A percentile compares a stretch with the other conserved stretches of the same genome.
Evolutionary conservation across 2,113 vertebrate species (phyloP).

Genomic region (Nestor notabilis): DNA sequence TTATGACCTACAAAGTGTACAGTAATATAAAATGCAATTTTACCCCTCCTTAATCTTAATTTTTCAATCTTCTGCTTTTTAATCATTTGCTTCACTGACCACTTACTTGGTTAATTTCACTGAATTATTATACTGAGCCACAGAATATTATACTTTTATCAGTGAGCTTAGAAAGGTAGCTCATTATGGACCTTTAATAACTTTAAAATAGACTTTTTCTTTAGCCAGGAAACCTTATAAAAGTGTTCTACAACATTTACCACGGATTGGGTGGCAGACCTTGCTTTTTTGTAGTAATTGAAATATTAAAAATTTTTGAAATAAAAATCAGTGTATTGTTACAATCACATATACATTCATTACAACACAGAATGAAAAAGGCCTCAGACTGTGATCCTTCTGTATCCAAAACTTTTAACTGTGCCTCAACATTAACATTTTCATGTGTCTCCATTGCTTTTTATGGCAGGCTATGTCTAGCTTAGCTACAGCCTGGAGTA

Average conservation of each 20-base stretch:
- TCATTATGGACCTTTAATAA: slow-evolving; percentile 64
- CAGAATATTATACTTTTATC: slow-evolving; percentile 54
- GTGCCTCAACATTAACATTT: neutral
- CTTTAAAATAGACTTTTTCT: slow-evolving; percentile 57
- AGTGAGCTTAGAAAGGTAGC: slow-evolving; percentile 8
- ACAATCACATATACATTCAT: neutral
- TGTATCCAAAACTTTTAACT: neutral
- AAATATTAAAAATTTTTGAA: neutral
- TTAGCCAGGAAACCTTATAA: slow-evolving; percentile 25
- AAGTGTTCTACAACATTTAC: slow-evolving; percentile 57
- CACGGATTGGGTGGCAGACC: neutral
- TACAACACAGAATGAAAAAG: neutral
- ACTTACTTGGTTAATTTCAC: slow-evolving; percentile 73
- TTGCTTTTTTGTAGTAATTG: neutral
- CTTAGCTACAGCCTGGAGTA: neutral
- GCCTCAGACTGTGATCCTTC: neutral
- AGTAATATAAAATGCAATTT: slow-evolving; percentile 47
- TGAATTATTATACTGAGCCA: slow-evolving; percentile 58
- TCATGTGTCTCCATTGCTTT: neutral
- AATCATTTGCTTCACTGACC: slow-evolving; percentile 76
- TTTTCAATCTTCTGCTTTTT: slow-evolving; percentile 68
- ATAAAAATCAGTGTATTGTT: neutral
- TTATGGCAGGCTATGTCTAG: neutral
- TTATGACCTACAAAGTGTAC: slow-evolving; percentile 37
- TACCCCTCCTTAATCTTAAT: slow-evolving; percentile 57